Evolutionary conservation across 92 coral and sea anemone species (phyloP).

Genomic region (Siderastrea siderea): DNA sequence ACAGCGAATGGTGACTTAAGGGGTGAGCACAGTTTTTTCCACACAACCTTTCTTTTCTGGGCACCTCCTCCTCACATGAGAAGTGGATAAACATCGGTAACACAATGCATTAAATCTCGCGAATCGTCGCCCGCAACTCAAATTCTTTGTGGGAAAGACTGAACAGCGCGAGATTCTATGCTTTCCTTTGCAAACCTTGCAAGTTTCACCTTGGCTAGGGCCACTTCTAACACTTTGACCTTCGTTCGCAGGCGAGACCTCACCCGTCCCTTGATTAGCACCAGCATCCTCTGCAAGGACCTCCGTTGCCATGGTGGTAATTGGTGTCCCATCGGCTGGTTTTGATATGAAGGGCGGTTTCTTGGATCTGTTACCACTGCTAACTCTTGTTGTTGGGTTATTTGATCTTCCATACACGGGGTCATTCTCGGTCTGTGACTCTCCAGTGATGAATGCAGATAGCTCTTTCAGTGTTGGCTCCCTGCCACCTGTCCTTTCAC

Average conservation of each 20-base stretch:
- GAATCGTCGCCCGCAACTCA: slow-evolving; percentile 48
- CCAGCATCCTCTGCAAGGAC: too few relatives aligned
- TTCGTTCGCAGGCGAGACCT: slow-evolving; percentile 7
- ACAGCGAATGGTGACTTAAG: slow-evolving; percentile 50
- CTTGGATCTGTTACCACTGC: not conserved
- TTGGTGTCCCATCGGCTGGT: not conserved
- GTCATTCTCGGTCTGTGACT: slow-evolving; percentile 57
- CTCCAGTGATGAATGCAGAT: slow-evolving; percentile 37
- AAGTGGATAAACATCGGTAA: slow-evolving; percentile 47
- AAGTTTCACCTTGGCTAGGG: not conserved
- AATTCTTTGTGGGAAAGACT: slow-evolving; percentile 36
- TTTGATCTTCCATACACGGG: slow-evolving; percentile 46
- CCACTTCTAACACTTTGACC: not conserved
- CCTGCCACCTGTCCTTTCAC: slow-evolving; percentile 19
- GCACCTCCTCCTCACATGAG: slow-evolving; percentile 30
- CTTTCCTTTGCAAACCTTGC: slow-evolving; percentile 48
- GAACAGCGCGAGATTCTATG: slow-evolving; percentile 27
- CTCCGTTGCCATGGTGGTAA: slow-evolving; percentile 54
- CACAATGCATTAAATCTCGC: slow-evolving; percentile 46
- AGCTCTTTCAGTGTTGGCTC: slow-evolving; percentile 58
- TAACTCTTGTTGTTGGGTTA: not conserved
- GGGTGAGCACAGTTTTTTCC: too few relatives aligned
- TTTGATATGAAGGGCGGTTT: not conserved
- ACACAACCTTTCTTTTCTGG: slow-evolving; percentile 46
- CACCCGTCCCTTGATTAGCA: too few relatives aligned